Conservation (phyloP, 1,140 invertebrate genomes). For the Cylas formicarius region DNA sequence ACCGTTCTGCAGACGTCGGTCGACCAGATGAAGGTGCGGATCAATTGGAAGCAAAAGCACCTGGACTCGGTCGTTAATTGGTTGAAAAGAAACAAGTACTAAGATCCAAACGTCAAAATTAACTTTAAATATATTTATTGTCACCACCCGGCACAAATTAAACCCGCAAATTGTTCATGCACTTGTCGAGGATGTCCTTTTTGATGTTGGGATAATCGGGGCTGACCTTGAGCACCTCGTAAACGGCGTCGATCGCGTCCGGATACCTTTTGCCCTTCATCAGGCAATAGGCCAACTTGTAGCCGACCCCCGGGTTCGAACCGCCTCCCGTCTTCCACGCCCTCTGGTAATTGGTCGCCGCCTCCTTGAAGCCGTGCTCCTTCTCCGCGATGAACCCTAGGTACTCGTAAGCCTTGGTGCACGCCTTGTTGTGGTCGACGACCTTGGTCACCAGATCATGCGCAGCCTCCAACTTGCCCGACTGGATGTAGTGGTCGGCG, state of each 20-base stretch:
- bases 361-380: conserved; percentile 84
- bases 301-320: conserved; percentile 77
- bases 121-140: no score
- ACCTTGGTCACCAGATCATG: conserved; percentile 73
- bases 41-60: conserved; percentile 33
- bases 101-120: no score
- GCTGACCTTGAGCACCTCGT: conserved; percentile 71
- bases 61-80: conserved; percentile 30
- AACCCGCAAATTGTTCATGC: conserved; percentile 68
- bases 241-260: conserved; percentile 77
- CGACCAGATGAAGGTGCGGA: conserved; percentile 32
- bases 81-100: conserved; percentile 27
- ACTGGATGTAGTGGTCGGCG: conserved; percentile 85
- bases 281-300: conserved; percentile 86
- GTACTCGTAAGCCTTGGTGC: conserved; percentile 85
- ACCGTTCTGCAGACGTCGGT: conserved; percentile 32
- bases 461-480: conserved; percentile 80
- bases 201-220: conserved; percentile 86
- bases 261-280: conserved; percentile 86
- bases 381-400: conserved; percentile 84
- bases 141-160: no score
- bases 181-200: conserved; percentile 93
- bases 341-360: conserved; percentile 71
- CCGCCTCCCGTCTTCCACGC: conserved; percentile 80
- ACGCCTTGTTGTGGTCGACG: conserved; percentile 84